These are phyloP conservation scores for Dryococelus australis DNA, from an alignment of 2,888 invertebrate species.

Conservation along the genomic window DNA sequence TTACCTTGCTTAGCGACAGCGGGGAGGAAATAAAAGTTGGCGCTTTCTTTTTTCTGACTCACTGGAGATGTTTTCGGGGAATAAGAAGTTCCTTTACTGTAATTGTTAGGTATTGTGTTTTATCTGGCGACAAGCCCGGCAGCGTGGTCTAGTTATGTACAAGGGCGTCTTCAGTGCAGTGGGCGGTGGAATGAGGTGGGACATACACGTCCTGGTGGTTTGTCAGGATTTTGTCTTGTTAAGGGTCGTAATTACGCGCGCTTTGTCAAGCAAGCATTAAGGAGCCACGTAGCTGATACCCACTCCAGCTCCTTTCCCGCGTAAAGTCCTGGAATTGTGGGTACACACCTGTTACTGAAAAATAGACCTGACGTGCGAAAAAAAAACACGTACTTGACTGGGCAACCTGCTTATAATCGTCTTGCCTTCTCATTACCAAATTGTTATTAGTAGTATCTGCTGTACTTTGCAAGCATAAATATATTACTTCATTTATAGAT, in stretches of 20 bases:
- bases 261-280: background rate
- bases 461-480: no score
- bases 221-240: slow-evolving; percentile 16
- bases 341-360: background rate
- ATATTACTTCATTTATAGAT: no score
- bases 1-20: background rate
- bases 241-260: slow-evolving; percentile 16
- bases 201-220: background rate
- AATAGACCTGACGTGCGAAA: background rate
- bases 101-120: slow-evolving; percentile 24
- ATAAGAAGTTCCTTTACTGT: slow-evolving; percentile 27
- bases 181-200: background rate
- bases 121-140: background rate
- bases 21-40: background rate
- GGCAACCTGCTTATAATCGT: no score
- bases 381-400: no score
- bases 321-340: background rate
- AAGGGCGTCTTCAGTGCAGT: background rate
- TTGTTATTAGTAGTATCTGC: no score
- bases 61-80: background rate
- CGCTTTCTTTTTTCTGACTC: slow-evolving; percentile 16
- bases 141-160: background rate
- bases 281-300: slow-evolving; percentile 9
- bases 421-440: no score
- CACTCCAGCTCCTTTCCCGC: background rate